Percentiles rank a stretch among this genome's conserved stretches.
phyloP scores from a whole-genome alignment of 2,797 vertebrate species.

The Coendou prehensilis region DNA sequence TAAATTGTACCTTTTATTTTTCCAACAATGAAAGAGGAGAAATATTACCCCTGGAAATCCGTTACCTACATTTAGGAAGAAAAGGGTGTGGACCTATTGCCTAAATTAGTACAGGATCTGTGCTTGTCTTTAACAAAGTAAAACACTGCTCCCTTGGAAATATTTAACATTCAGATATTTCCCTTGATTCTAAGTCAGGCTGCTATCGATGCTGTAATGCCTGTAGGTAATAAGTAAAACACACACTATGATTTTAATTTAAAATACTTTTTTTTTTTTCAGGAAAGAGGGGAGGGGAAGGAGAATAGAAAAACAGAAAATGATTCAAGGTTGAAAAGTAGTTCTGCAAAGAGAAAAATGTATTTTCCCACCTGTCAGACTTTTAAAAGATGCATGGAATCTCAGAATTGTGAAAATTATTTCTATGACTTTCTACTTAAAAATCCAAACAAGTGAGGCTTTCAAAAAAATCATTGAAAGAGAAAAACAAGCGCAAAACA shows the following conservation, averaged over 20 bases:
- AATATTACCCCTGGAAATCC: slow-evolving; percentile 68
- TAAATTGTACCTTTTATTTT: slow-evolving; percentile 18
- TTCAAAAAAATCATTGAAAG: slow-evolving; percentile 43
- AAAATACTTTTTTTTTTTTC: slow-evolving; percentile 10
- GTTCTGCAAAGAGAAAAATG: slow-evolving; percentile 42
- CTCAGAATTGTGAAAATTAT: slow-evolving; percentile 47
- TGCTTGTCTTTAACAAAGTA: slow-evolving; percentile 25
- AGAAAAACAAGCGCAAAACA: slow-evolving; percentile 52
- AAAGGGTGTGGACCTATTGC: background rate
- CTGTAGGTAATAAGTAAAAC: background rate
- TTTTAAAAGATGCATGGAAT: slow-evolving; percentile 60
- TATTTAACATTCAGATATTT: slow-evolving; percentile 68
- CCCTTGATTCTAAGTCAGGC: background rate
- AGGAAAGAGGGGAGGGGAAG: background rate
- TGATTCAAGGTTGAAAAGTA: background rate
- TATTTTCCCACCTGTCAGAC: slow-evolving; percentile 35
- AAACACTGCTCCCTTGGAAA: slow-evolving; percentile 54
- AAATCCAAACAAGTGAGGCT: slow-evolving; percentile 40
- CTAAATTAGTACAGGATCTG: slow-evolving; percentile 46
- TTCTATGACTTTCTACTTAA: slow-evolving; percentile 39
- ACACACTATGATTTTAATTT: slow-evolving; percentile 21
- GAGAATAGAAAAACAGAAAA: slow-evolving; percentile 25
- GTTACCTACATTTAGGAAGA: slow-evolving; percentile 60
- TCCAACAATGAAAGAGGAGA: slow-evolving; percentile 47
- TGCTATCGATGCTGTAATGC: slow-evolving; percentile 55